Base-by-base conservation (phyloP, 2,888 invertebrate species). In the Caenorhabditis becei region DNA sequence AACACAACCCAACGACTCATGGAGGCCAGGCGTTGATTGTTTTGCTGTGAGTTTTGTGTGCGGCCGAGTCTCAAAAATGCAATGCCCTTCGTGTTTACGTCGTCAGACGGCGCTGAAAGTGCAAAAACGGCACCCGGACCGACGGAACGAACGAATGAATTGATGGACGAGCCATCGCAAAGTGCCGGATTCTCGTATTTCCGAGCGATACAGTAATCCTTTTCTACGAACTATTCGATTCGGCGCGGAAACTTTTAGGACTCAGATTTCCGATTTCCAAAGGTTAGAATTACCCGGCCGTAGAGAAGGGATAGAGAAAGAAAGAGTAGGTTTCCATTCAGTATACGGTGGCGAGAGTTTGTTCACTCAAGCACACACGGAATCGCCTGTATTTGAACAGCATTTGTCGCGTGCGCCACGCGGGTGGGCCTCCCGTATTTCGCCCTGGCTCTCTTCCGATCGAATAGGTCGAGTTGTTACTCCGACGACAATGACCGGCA, bases 321-420 rank as follows among this genome's bases (percentile, higher is more conserved):
- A 10, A 32, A 10, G 41, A 41, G 16, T 41, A 41, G 41, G 41
- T 41, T 41, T 54, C n/a, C n/a, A n/a, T 28, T 54, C 28, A 54
- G 4, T 28, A 54, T 28, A 54, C 54, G 49, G 49, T 49, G 18
- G 32, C 58, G 58, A 69, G 71, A 71, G 71, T 62, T 71, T 71
- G 62, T 72, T 63, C 62, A 51, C 63, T 65, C 58, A 74, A 65
- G 66, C 49, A 63, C 58, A 49, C 49, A 49, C 49, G 20, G 62
- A 63, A 26, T 54, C 65, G 18, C 54, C 72, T 63, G 72, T 74
- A 74, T 74, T 74, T 74, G 74, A 74, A 74, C 66, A 74, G 74
- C 66, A 74, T 74, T 74, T 74, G 74, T 74, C 74, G 65, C 65
- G 65, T 65, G 65, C 51, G 49, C 51, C 44, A 23, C 56, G 28